Evolutionary conservation across 2,888 invertebrate species (phyloP).

Genomic region (Ashinkailepas kermadecensis): DNA sequence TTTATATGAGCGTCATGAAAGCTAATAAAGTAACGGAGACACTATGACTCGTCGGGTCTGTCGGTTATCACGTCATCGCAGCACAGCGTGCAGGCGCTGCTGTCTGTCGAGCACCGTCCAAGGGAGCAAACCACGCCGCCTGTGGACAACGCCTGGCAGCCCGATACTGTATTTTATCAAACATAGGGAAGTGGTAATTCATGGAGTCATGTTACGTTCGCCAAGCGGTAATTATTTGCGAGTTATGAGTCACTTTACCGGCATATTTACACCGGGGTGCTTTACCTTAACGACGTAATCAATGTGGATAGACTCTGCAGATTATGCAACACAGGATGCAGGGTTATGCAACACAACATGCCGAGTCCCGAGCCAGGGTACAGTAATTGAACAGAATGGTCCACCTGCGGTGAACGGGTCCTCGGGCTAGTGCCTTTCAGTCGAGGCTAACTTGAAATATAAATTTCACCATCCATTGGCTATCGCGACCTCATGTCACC

Average conservation of each 20-base stretch:
- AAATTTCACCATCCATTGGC: too few relatives aligned
- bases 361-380: too few relatives aligned
- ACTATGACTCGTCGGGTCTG: not conserved
- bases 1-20: conserved; percentile 16
- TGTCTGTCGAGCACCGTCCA: not conserved
- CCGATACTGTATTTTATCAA: not conserved
- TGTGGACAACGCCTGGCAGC: not conserved
- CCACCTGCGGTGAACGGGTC: too few relatives aligned
- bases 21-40: conserved; percentile 19
- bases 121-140: not conserved
- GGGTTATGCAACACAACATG: too few relatives aligned
- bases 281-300: not conserved
- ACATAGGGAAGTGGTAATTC: not conserved
- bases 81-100: not conserved
- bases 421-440: too few relatives aligned
- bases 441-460: too few relatives aligned
- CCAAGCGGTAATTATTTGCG: not conserved
- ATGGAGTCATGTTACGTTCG: conserved; percentile 1
- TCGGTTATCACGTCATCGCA: not conserved
- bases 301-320: not conserved
- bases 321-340: not conserved
- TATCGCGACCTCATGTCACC: too few relatives aligned
- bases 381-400: too few relatives aligned
- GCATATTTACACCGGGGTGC: not conserved
- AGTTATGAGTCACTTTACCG: not conserved